Base-by-base conservation (phyloP, 2,797 vertebrate species). In the Danionella dracula region DNA sequence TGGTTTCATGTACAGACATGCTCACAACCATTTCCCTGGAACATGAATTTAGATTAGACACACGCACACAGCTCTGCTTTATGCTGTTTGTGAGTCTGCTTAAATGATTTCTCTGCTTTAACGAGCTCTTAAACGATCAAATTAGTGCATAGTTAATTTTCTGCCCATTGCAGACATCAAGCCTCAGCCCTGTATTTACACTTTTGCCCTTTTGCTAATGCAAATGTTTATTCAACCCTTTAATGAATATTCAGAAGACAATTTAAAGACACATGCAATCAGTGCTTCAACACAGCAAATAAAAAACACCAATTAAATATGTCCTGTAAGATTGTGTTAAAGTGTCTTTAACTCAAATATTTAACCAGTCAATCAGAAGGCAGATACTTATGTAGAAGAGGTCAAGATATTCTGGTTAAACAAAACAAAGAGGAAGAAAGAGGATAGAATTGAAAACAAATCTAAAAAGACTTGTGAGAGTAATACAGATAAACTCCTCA, bases 91-190 rank as follows among this genome's bases (percentile, higher is more conserved):
- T 44, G 8, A 31, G 38, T 5, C 23, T 8, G 40, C 16, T 27
- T 27, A 20, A 32, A 27, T 5, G 12, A 44, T 20, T 45, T 59
- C 12, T 45, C 29, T 13, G 5, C 27, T 17, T 32, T 59, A 15
- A 15, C 32, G 12, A 16, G 0, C 1, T 1, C 29, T 59, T 20
- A 45, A 45, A 59, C 44, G 0, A 11, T 59, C 31, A 8, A 32
- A 46, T 48, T 60, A 48, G 46, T 60, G 29, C 19, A 60, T 17
- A 46, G 46, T 60, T 23, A 60, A 60, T 60, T 60, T 16, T 15
- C 57, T 35, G 19, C 17, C 6, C 35, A 60, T 46, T 37, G 17
- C 19, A 46, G 31, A 46, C 42, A 48, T 60, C 45, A 46, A 37
- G 32, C 19, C 8, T 23, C 16, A 29, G 29, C 19, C 44, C 3